Evolutionary conservation across 2,888 invertebrate species (phyloP).

Genomic region (Lapara coniferarum): DNA sequence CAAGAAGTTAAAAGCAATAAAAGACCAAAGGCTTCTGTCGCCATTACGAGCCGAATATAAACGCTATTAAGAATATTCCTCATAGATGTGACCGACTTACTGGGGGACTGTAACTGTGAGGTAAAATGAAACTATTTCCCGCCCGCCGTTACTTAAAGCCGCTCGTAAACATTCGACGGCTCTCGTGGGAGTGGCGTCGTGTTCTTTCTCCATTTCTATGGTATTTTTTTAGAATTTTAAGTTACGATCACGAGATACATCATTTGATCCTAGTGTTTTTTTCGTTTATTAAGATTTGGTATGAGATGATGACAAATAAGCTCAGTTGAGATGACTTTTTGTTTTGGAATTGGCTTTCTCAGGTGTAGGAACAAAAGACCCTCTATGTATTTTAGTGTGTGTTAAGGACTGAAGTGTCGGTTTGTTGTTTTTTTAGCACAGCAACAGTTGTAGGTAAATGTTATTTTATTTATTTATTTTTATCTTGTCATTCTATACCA

Average conservation of each 20-base stretch:
- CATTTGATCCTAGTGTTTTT: not conserved
- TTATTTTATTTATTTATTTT: too few species aligned
- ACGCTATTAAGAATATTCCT: slow-evolving; percentile 16
- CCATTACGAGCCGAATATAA: not conserved
- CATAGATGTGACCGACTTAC: slow-evolving; percentile 5
- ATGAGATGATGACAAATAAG: too few species aligned
- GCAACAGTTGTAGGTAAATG: too few species aligned
- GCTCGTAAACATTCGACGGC: slow-evolving; percentile 51
- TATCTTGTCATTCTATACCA: too few species aligned
- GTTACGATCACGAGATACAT: not conserved
- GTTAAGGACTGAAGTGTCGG: too few species aligned
- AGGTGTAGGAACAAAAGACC: too few species aligned
- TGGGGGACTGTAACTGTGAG: slow-evolving; percentile 25
- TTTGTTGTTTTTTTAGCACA: too few species aligned
- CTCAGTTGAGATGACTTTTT: too few species aligned
- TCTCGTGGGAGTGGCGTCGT: slow-evolving; percentile 41
- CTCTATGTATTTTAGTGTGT: too few species aligned
- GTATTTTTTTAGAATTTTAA: slow-evolving; percentile 16
- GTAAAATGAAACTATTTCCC: slow-evolving; percentile 54
- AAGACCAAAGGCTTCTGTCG: not conserved
- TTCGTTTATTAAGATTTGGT: too few species aligned
- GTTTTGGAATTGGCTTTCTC: too few species aligned
- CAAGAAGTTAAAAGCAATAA: not conserved
- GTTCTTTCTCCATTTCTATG: slow-evolving; percentile 30
- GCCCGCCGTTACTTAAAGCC: slow-evolving; percentile 50